These are phyloP conservation scores for Platalea minor DNA, from an alignment of 2,797 vertebrate genomes.

Conservation along the genomic window DNA sequence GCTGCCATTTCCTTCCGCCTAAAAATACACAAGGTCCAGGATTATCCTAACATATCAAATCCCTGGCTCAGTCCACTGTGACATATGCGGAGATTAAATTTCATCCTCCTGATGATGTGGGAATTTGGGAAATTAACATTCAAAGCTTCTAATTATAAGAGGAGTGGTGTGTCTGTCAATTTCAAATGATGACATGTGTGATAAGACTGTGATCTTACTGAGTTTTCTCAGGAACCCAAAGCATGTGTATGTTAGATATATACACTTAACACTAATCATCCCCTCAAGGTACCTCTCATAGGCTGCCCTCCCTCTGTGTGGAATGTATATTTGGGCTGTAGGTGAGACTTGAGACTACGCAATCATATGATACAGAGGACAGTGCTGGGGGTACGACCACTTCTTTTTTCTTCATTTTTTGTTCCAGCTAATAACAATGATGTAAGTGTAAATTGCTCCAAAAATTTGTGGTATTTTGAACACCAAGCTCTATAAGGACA, in stretches of 20 bases:
- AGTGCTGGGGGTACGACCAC: accelerated
- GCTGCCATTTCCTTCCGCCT: neutral
- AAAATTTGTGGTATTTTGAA: neutral
- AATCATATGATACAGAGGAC: neutral
- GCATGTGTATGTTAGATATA: neutral
- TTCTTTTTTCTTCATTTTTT: neutral
- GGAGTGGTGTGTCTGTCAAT: neutral
- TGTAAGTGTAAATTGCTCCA: neutral
- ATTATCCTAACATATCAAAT: neutral
- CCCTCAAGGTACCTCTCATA: neutral
- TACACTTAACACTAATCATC: neutral
- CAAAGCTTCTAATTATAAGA: constrained; percentile 18
- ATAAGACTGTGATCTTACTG: neutral
- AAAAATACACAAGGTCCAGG: neutral
- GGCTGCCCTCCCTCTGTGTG: neutral
- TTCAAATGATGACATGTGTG: neutral
- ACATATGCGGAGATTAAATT: neutral
- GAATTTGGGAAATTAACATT: constrained; percentile 27
- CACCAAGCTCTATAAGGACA: neutral
- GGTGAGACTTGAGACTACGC: neutral
- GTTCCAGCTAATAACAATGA: neutral
- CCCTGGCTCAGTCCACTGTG: neutral
- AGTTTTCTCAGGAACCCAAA: constrained; percentile 8
- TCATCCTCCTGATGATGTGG: neutral
- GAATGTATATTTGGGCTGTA: neutral